Conservation (phyloP, 2,797 vertebrate species). For the Enteromius trimaculatus region DNA sequence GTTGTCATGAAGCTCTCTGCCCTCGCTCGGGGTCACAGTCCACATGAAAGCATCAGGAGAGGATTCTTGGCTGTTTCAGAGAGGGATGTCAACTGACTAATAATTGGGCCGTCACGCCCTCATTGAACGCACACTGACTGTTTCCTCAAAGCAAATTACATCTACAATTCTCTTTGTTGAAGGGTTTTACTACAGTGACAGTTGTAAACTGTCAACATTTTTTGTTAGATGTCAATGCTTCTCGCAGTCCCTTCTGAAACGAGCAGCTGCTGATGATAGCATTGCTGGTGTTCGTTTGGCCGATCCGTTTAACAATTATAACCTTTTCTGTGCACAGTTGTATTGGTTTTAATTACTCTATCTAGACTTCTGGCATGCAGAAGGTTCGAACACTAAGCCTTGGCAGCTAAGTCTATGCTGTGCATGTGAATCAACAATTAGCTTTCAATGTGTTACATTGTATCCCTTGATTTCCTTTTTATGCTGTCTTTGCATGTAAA, state of each 20-base stretch:
- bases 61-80: slow-evolving; percentile 41
- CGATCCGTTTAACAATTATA: not conserved
- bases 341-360: not conserved
- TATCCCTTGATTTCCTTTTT: not conserved
- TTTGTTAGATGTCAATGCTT: not conserved
- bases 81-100: slow-evolving; percentile 47
- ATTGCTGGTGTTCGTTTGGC: not conserved
- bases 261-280: not conserved
- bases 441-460: not conserved
- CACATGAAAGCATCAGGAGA: slow-evolving; percentile 57
- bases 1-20: slow-evolving; percentile 44
- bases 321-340: not conserved
- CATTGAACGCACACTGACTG: slow-evolving; percentile 10
- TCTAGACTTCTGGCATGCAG: not conserved
- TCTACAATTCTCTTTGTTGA: slow-evolving; percentile 34
- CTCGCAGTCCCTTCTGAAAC: not conserved
- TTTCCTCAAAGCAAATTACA: slow-evolving; percentile 44
- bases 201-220: not conserved
- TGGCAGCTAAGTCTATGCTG: not conserved
- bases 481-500: not conserved
- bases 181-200: not conserved
- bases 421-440: not conserved
- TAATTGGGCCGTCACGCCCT: slow-evolving; percentile 41
- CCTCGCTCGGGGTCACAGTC: slow-evolving; percentile 56
- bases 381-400: not conserved